Evolutionary conservation across 2,797 vertebrate genomes (phyloP).

Genomic region (Sternarchorhynchus goeldii): DNA sequence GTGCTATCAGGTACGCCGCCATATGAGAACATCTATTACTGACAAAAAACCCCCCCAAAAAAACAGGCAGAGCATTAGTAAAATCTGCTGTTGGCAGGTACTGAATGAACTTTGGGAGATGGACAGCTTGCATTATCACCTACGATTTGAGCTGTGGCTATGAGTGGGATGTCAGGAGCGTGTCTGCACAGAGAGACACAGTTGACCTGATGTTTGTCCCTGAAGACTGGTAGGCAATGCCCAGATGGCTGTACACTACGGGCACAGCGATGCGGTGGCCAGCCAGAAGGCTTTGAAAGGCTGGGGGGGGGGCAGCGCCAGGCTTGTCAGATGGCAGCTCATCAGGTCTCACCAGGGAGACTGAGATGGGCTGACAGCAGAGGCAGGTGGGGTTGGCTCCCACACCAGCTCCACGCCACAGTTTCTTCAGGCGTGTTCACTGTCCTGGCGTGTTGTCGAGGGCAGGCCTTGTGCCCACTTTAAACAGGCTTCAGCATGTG

Average conservation of each 20-base stretch:
- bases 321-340: constrained; percentile 62
- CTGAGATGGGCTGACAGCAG: constrained; percentile 52
- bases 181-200: constrained; percentile 39
- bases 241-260: constrained; percentile 56
- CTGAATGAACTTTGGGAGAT: constrained; percentile 33
- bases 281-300: constrained; percentile 41
- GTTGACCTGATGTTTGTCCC: constrained; percentile 56
- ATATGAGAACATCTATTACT: not conserved
- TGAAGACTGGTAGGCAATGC: constrained; percentile 39
- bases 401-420: constrained; percentile 62
- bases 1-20: not conserved
- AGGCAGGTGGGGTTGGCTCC: constrained; percentile 62
- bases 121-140: constrained; percentile 51
- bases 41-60: not conserved
- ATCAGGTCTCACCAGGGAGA: constrained; percentile 57
- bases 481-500: constrained; percentile 56
- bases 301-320: constrained; percentile 53
- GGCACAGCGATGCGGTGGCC: constrained; percentile 50
- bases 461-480: constrained; percentile 58
- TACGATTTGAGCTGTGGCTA: constrained; percentile 43
- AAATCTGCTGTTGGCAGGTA: constrained; percentile 13
- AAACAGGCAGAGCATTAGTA: constrained; percentile 6
- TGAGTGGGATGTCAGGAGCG: constrained; percentile 39
- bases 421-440: constrained; percentile 54
- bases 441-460: constrained; percentile 57